Conservation (phyloP, 2,888 invertebrate species). For the Sinhomidia bicolor region DNA sequence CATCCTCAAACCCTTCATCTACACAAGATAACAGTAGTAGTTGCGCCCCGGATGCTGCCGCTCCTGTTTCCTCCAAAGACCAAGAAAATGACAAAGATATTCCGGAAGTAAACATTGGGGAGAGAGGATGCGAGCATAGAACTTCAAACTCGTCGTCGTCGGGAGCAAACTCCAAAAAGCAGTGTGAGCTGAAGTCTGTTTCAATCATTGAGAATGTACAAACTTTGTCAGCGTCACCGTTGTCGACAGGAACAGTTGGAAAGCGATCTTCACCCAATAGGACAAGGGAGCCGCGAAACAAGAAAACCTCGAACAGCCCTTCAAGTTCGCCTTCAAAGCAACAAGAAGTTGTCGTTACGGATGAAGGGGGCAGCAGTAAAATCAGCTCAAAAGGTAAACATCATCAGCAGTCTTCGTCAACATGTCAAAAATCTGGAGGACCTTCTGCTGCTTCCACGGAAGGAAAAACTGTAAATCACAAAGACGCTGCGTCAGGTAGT, state of each 20-base stretch:
- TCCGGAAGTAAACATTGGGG: slow-evolving; percentile 50
- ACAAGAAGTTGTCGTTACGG: neutral
- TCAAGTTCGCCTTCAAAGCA: slow-evolving; percentile 62
- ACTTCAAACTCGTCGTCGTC: neutral
- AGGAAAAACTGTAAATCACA: slow-evolving; percentile 84
- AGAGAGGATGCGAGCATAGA: slow-evolving; percentile 21
- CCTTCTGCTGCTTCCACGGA: slow-evolving; percentile 29
- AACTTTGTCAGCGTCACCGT: slow-evolving; percentile 29
- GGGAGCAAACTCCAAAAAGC: slow-evolving; percentile 8
- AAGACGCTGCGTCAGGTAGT: slow-evolving; percentile 56
- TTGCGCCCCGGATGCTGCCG: slow-evolving; percentile 48
- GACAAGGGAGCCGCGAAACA: neutral
- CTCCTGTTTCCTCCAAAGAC: slow-evolving; percentile 23
- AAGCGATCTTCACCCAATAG: slow-evolving; percentile 40
- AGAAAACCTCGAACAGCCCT: slow-evolving; percentile 17
- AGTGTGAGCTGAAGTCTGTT: slow-evolving; percentile 46
- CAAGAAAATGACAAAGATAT: slow-evolving; percentile 31
- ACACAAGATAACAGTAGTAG: slow-evolving; percentile 16
- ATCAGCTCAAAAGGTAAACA: slow-evolving; percentile 46
- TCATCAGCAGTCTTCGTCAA: slow-evolving; percentile 66
- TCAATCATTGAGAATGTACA: slow-evolving; percentile 43
- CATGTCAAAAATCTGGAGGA: slow-evolving; percentile 64
- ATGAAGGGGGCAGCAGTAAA: neutral
- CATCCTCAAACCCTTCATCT: slow-evolving; percentile 26
- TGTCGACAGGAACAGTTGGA: slow-evolving; percentile 14